phyloP scores from a whole-genome alignment of 1,140 invertebrate genomes.

The Saccostrea echinata region DNA sequence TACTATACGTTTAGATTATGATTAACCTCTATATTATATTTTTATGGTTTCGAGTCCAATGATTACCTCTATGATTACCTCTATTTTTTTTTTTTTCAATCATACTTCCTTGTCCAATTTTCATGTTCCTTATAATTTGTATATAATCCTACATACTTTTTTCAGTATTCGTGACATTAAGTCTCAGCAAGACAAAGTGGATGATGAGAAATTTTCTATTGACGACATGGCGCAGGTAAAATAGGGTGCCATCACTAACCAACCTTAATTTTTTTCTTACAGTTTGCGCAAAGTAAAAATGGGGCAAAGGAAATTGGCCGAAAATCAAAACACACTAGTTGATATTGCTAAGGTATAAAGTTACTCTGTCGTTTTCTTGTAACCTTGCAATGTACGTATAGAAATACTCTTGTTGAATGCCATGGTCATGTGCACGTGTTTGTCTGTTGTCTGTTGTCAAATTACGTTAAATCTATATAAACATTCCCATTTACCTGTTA shows the following conservation, averaged over 20 bases:
- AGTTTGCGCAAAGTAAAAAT: slow-evolving; percentile 99
- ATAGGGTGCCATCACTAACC: not conserved
- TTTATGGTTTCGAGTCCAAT: too few relatives aligned
- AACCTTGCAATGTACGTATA: not conserved
- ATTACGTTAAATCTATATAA: not conserved
- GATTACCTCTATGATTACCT: too few relatives aligned
- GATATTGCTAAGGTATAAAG: slow-evolving; percentile 98
- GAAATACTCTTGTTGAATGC: slow-evolving; percentile 18
- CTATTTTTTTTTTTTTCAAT: too few relatives aligned
- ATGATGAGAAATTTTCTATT: slow-evolving; percentile 38
- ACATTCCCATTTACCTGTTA: not conserved
- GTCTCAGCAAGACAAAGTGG: not conserved
- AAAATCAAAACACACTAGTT: slow-evolving; percentile 99
- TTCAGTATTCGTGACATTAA: slow-evolving; percentile 7
- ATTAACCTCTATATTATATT: too few relatives aligned
- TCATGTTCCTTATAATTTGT: too few relatives aligned
- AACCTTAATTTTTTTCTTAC: slow-evolving; percentile 74
- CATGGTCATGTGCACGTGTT: slow-evolving; percentile 28
- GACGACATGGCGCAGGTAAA: slow-evolving; percentile 28
- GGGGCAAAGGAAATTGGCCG: slow-evolving; percentile 99
- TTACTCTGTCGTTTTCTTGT: slow-evolving; percentile 40
- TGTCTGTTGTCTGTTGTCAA: slow-evolving; percentile 26
- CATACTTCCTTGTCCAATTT: too few relatives aligned
- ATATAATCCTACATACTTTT: not conserved
- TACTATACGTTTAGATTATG: too few relatives aligned